Conservation (phyloP, 2,888 invertebrate genomes). For the Liopterus haemorrhoidalis region DNA sequence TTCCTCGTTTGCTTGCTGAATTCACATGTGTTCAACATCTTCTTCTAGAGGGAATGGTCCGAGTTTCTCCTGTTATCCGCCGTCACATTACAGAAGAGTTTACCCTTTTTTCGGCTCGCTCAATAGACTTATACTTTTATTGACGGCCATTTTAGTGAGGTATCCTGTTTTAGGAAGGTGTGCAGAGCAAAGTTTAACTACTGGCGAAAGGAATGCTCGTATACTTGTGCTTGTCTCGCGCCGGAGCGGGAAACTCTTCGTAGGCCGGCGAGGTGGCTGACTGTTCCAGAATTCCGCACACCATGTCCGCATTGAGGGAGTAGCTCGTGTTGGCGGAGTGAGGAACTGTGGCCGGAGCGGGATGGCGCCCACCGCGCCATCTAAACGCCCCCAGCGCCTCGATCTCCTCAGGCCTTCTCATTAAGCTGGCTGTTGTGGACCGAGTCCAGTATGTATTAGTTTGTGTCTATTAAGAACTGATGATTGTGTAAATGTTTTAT, state of each 20-base stretch:
- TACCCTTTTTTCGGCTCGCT: conserved; percentile 40
- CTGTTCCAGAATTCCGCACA: conserved; percentile 45
- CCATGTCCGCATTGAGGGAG: conserved; percentile 48
- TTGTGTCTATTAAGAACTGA: no score
- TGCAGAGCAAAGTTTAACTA: conserved; percentile 46
- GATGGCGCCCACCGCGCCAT: conserved; percentile 41
- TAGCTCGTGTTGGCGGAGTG: conserved; percentile 47
- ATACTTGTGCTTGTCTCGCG: conserved; percentile 38
- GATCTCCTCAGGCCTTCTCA: conserved; percentile 49
- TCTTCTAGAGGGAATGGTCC: conserved; percentile 33
- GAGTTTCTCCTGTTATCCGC: conserved; percentile 30
- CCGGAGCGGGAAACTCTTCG: conserved; percentile 23
- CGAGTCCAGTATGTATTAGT: no score
- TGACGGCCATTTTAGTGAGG: conserved; percentile 44
- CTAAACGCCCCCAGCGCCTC: conserved; percentile 39
- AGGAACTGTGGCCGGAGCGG: conserved; percentile 40
- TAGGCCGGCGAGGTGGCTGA: conserved; percentile 38
- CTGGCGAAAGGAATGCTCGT: conserved; percentile 44
- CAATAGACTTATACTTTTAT: conserved; percentile 44
- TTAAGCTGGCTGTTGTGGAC: conserved; percentile 51
- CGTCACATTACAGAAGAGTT: conserved; percentile 17
- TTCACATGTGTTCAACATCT: conserved; percentile 37
- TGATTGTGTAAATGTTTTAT: no score
- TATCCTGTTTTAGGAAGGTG: conserved; percentile 45
- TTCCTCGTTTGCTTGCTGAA: conserved; percentile 37